Base-by-base conservation (phyloP, 2,888 invertebrate species). In the Eristalis intricaria region DNA sequence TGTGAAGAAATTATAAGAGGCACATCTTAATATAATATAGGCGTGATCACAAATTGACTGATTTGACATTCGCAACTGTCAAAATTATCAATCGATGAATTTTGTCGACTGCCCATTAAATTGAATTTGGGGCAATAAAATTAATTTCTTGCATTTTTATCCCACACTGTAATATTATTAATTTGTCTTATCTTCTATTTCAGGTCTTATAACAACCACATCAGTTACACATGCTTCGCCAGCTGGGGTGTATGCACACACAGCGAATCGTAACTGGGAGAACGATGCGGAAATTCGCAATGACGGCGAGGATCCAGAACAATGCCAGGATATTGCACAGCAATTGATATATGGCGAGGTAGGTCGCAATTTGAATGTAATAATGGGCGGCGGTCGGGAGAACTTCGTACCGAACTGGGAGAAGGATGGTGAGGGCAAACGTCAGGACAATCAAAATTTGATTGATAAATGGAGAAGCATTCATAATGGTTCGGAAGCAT, bases 161-260 rank as follows among this genome's bases (percentile, higher is more conserved):
- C 8, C 7, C 19, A 19, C 50, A 50, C 50, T 50, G 50, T 50
- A 19, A 50, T 76, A 32, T 40, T 76, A 29, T 76, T 22, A 29
- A 66, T 79, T 40, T 32, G 1, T 2, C 40, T 66, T 58, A 22
- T 35, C 23, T 19, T 2, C 8, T 8, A 50, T 19, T 70, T 7
- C 66, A 88, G 85, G 85, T 35, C 91, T 96, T 8, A 96, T 97
- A 1, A 97, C 97, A 0, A 97, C 96, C 0, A 96, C 97, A 0
- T 93, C 96, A 26, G 95, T 97, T 0, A 97, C 97, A 0, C 97
- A 97, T 90, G 97, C 97, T 0, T 95, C 96, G 0, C 97, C 97
- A 0, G 96, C 96, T 0, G 96, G 96, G 0, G 93, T 95, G 0
- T 97, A 96, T 90, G 96, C 97, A 0, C 96, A 96, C 90, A 94